phyloP scores from a whole-genome alignment of 1,140 invertebrate species.

The Andricus grossulariae region DNA sequence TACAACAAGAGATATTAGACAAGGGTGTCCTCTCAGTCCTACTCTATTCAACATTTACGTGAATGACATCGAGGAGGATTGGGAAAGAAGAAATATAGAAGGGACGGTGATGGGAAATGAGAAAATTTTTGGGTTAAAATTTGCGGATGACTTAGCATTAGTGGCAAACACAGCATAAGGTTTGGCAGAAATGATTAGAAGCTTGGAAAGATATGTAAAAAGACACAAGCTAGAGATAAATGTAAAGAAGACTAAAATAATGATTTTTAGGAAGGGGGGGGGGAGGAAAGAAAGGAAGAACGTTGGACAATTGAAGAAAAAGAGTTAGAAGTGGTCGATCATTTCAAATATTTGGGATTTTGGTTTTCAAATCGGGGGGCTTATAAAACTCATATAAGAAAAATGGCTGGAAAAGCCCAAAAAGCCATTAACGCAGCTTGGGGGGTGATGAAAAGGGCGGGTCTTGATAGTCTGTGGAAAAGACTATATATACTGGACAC shows the following conservation, averaged over 20 bases:
- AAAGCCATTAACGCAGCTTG: no score
- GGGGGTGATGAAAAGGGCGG: no score
- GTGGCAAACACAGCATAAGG: no score
- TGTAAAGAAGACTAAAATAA: no score
- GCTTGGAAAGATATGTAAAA: no score
- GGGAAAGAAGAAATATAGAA: conserved; percentile 18
- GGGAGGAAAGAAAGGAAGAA: not conserved
- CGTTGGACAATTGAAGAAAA: not conserved
- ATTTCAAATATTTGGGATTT: conserved; percentile 35
- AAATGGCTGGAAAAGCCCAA: no score
- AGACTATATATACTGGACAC: no score
- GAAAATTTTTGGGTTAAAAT: conserved; percentile 25
- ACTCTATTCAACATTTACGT: conserved; percentile 39
- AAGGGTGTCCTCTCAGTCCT: conserved; percentile 41
- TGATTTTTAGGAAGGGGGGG: conserved; percentile 16
- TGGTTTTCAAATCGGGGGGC: no score
- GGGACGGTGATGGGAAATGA: conserved; percentile 16
- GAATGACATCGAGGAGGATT: conserved; percentile 36
- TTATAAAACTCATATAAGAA: no score
- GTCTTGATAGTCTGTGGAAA: no score
- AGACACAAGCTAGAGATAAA: conserved; percentile 18
- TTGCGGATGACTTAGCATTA: conserved; percentile 31
- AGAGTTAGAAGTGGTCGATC: conserved; percentile 7
- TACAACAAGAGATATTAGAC: conserved; percentile 34
- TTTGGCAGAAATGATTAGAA: no score